A percentile compares a stretch with the other conserved stretches of the same genome.
Conservation (phyloP, 1,140 invertebrate species). For the Hyposmocoma kahamanoa region DNA sequence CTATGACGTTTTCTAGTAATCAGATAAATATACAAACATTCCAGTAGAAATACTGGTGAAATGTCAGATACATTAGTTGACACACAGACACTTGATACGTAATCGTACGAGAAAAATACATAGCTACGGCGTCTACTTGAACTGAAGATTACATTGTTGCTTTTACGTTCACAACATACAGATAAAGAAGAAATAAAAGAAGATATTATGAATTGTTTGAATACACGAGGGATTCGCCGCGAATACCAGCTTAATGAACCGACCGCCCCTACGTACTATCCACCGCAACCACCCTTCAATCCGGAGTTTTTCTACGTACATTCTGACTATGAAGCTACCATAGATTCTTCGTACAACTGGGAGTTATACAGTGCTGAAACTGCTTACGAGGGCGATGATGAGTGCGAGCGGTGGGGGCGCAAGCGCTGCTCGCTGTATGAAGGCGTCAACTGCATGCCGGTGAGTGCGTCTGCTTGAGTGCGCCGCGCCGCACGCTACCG, state of each 20-base stretch:
- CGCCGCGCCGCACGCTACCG: slow-evolving; percentile 35
- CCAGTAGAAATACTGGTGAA: no score
- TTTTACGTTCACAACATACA: no score
- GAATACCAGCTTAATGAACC: slow-evolving; percentile 32
- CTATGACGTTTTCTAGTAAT: not conserved
- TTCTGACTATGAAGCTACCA: slow-evolving; percentile 18
- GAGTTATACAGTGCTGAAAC: slow-evolving; percentile 23
- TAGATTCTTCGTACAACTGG: slow-evolving; percentile 18
- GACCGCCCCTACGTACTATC: slow-evolving; percentile 36
- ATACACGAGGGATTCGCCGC: slow-evolving; percentile 23
- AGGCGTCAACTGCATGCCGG: slow-evolving; percentile 57
- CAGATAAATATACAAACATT: no score
- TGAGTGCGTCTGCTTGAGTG: slow-evolving; percentile 52
- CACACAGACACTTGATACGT: no score
- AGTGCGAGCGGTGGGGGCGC: slow-evolving; percentile 34
- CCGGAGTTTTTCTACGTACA: slow-evolving; percentile 40
- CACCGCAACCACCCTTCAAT: slow-evolving; percentile 49
- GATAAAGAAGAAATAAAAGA: not conserved
- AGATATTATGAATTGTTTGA: slow-evolving; percentile 50
- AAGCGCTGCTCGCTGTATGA: slow-evolving; percentile 48
- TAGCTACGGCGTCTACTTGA: no score
- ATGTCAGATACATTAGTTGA: no score
- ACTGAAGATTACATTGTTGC: no score
- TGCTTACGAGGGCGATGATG: slow-evolving; percentile 26
- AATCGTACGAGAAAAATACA: no score